Percentiles rank a stretch among this genome's conserved stretches.
These are phyloP conservation scores for Zootermopsis nevadensis DNA, from an alignment of 2,888 invertebrate species.

Conservation along the genomic window DNA sequence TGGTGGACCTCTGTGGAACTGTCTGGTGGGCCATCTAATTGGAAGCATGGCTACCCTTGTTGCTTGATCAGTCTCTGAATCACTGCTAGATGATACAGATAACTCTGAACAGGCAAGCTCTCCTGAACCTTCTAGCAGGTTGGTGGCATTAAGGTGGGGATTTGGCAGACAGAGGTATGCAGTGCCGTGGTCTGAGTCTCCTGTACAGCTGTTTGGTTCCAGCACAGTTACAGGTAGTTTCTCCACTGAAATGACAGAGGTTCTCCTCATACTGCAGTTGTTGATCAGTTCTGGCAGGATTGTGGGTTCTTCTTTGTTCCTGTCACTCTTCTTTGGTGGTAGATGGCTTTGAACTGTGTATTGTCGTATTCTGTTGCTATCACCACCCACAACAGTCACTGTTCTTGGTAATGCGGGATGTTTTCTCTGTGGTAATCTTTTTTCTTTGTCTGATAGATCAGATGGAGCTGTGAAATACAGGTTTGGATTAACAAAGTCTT, in stretches of 20 bases:
- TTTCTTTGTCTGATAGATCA: constrained; percentile 36
- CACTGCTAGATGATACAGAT: constrained; percentile 43
- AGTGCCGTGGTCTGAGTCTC: constrained; percentile 44
- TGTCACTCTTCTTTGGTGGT: neutral
- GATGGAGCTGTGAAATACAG: constrained; percentile 3
- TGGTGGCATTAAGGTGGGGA: constrained; percentile 1
- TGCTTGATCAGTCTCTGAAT: constrained; percentile 31
- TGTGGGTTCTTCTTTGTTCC: neutral
- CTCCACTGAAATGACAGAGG: constrained; percentile 35
- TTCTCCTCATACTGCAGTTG: constrained; percentile 21
- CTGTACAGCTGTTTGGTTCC: neutral
- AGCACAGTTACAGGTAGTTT: constrained; percentile 5
- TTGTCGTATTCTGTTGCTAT: constrained; percentile 53
- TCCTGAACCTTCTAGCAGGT: constrained; percentile 49
- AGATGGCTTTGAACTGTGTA: constrained; percentile 51
- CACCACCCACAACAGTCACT: constrained; percentile 49
- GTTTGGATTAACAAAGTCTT: too few relatives aligned
- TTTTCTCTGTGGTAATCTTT: constrained; percentile 50
- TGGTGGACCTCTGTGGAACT: neutral
- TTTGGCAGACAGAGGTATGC: constrained; percentile 44
- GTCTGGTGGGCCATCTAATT: constrained; percentile 45
- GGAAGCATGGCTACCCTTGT: constrained; percentile 42
- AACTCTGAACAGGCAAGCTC: constrained; percentile 49
- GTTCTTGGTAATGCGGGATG: constrained; percentile 21
- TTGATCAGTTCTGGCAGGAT: constrained; percentile 38